Evolutionary conservation across 2,888 invertebrate genomes (phyloP).

Genomic region (Timandra comae): DNA sequence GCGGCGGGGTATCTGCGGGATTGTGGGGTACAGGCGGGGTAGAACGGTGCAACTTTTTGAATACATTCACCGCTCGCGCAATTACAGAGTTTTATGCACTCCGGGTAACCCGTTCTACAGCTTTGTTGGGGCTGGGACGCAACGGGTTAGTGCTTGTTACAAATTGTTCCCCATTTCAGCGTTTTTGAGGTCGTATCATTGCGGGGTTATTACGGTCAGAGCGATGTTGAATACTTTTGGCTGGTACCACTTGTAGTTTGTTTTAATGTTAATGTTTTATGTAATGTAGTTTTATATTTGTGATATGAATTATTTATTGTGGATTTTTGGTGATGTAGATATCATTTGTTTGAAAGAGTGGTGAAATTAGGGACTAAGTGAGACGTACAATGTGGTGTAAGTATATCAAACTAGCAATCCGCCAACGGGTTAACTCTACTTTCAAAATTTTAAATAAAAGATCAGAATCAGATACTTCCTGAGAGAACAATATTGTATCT

Average conservation of each 20-base stretch:
- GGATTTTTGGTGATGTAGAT: neutral
- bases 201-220: neutral
- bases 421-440: no score
- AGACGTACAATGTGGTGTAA: no score
- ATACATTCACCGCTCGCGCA: constrained; percentile 23
- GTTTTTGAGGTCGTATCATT: neutral
- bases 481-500: no score
- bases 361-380: no score
- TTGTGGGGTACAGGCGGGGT: neutral
- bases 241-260: neutral
- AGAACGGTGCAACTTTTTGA: constrained; percentile 17
- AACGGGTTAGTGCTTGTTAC: neutral
- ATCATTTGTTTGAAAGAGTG: no score
- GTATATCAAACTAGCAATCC: no score
- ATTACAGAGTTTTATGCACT: constrained; percentile 25
- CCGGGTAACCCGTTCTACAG: constrained; percentile 2
- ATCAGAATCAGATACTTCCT: no score
- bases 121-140: neutral
- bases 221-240: neutral
- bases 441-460: no score
- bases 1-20: no score
- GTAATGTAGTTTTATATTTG: neutral
- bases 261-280: neutral
- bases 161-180: neutral
- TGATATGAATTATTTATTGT: neutral